Evolutionary conservation across 2,888 invertebrate genomes (phyloP).

Genomic region (Lycia hirtaria): DNA sequence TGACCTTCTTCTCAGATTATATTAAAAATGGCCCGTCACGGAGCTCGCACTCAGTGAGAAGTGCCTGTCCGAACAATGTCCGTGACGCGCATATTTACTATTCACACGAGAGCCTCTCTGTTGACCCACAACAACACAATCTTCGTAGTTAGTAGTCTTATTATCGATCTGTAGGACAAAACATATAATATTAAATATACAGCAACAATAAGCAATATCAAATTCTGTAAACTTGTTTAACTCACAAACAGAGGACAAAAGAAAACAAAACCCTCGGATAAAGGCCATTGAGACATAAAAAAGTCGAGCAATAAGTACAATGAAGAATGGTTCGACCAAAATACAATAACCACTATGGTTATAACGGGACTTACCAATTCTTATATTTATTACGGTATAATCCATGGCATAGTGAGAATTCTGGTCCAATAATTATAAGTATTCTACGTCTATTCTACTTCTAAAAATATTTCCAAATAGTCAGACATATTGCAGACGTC

Average conservation of each 20-base stretch:
- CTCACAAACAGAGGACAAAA: conserved; percentile 79
- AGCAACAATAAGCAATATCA: conserved; percentile 58
- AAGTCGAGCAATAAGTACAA: conserved; percentile 72
- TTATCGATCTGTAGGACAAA: conserved; percentile 83
- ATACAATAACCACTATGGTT: conserved; percentile 49
- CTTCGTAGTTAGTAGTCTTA: conserved; percentile 71
- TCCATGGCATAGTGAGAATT: conserved; percentile 69
- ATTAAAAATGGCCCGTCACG: conserved; percentile 55
- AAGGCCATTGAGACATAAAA: conserved; percentile 84
- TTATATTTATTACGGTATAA: conserved; percentile 69
- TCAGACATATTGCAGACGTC: conserved; percentile 86
- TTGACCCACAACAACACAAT: conserved; percentile 67
- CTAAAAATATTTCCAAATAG: conserved; percentile 85
- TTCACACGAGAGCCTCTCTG: conserved; percentile 69
- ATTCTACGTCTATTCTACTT: conserved; percentile 72
- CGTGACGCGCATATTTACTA: conserved; percentile 77
- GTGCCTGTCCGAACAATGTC: conserved; percentile 65
- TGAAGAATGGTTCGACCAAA: conserved; percentile 60
- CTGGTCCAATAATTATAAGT: conserved; percentile 56
- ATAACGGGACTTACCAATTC: conserved; percentile 63
- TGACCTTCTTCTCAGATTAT: conserved; percentile 41
- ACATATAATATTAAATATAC: conserved; percentile 69
- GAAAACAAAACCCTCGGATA: conserved; percentile 83
- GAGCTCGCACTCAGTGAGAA: conserved; percentile 64
- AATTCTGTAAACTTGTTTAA: conserved; percentile 72